Percentiles rank a stretch among this genome's conserved stretches.
phyloP scores from a whole-genome alignment of 2,113 vertebrate genomes.

The Globicephala melas region DNA sequence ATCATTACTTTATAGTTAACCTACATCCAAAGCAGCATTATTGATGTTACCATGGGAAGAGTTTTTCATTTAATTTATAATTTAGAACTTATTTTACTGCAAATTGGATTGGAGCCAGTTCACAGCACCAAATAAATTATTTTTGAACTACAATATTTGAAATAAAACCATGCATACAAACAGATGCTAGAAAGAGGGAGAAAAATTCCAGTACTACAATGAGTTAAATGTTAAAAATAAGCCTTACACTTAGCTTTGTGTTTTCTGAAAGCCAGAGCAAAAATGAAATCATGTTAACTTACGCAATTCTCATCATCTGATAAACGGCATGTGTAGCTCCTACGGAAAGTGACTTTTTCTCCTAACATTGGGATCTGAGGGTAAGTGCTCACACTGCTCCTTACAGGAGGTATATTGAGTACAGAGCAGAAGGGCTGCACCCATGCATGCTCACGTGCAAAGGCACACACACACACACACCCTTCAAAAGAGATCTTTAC shows the following conservation, averaged over 20 bases:
- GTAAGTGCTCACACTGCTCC: background rate
- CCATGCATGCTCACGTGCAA: rapidly evolving
- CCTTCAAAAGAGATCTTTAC: background rate
- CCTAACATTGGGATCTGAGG: background rate
- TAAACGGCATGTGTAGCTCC: background rate
- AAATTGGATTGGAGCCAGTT: background rate
- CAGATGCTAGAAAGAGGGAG: background rate
- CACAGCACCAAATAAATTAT: background rate
- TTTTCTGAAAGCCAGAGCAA: background rate
- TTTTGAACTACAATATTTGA: background rate
- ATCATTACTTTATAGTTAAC: background rate
- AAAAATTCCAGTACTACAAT: background rate
- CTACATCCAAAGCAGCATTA: background rate
- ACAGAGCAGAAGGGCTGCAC: rapidly evolving
- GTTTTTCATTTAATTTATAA: background rate
- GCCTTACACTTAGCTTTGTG: background rate
- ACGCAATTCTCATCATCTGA: background rate
- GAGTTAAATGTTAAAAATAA: background rate
- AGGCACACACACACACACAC: background rate
- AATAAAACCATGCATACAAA: background rate
- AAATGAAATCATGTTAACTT: background rate
- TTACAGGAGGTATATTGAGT: rapidly evolving
- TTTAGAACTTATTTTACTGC: background rate
- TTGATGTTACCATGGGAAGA: background rate
- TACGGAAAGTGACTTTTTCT: rapidly evolving